These are phyloP conservation scores for Nipponacmea schrenckii DNA, from an alignment of 2,888 invertebrate species.

Conservation along the genomic window DNA sequence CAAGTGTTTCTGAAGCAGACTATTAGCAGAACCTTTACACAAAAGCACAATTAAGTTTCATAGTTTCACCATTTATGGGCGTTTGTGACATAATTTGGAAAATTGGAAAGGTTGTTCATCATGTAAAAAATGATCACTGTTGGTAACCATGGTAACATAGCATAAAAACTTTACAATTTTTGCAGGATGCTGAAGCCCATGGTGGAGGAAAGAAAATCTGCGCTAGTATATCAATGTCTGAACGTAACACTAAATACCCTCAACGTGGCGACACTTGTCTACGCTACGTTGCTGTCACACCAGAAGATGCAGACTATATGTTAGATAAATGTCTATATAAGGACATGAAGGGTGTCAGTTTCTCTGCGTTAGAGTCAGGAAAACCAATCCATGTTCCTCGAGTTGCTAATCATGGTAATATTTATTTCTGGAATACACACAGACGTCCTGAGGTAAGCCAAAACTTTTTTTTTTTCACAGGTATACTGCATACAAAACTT, in stretches of 20 bases:
- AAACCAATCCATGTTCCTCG: constrained; percentile 66
- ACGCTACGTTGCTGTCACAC: constrained; percentile 63
- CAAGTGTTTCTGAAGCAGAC: too few species aligned
- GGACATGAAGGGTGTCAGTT: constrained; percentile 63
- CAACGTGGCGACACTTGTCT: constrained; percentile 58
- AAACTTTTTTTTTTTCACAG: not conserved
- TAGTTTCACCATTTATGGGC: too few species aligned
- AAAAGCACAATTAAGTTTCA: too few species aligned
- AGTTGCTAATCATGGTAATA: constrained; percentile 64
- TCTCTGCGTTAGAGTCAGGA: constrained; percentile 62
- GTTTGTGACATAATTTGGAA: too few species aligned
- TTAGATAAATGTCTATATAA: constrained; percentile 60
- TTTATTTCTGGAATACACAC: constrained; percentile 65
- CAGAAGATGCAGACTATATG: constrained; percentile 63
- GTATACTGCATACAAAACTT: too few species aligned
- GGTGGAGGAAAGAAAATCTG: constrained; percentile 64
- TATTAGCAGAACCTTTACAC: too few species aligned
- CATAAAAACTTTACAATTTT: not conserved
- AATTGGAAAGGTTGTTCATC: too few species aligned
- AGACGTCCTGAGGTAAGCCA: constrained; percentile 51
- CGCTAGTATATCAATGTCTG: constrained; percentile 64
- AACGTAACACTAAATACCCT: constrained; percentile 51
- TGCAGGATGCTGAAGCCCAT: constrained; percentile 66
- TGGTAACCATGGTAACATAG: too few species aligned
- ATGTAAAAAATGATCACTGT: too few species aligned